Evolutionary conservation across 2,113 vertebrate genomes (phyloP), one percentile per base, ranked within the genome.

Genomic region (Callorhinus ursinus): DNA sequence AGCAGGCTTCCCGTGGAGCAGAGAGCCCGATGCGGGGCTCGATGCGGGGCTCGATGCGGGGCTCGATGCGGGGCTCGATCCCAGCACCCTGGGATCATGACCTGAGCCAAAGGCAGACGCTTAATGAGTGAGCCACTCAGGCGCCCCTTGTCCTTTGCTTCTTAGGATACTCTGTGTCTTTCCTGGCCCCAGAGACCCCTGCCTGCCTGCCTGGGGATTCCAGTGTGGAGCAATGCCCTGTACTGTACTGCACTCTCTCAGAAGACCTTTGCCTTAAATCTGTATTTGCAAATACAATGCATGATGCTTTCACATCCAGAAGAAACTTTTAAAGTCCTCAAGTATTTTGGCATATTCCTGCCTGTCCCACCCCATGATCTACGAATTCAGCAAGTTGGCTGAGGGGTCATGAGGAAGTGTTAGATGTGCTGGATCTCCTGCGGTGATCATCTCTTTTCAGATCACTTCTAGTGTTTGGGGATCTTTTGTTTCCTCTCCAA

Each of bases 271-370:
- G 88, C 51, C 59, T 49, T 26, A 1, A 57, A 67, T 33, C 71
- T 28, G 6, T 28, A 72, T 19, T 51, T 86, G 86, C 79, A 61
- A 14, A 18, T 49, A 26, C 36, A 49, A 49, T 28, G 6, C 80
- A 51, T 4, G 39, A 19, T 61, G 77, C 93, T 94, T 96, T 63
- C 33, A 39, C 26, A 24, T 61, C 63, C 80, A 36, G 15, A 76
- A 93, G 63, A 36, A 39, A 88, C 46, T 22, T 57, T 96, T 88
- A 87, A 95, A 97, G 95, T 95, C 53, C 0, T 49, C 22, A 79
- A 59, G 21, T 85, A 11, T 79, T 83, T 93, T 65, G 94, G 7
- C 90, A 51, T n/a, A 12, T 67, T 93, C n/a, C 24, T 81, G 69
- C 18, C 86, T 71, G 5, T 39, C 33, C 57, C 4, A 0, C 1